phyloP scores from a whole-genome alignment of 2,888 invertebrate genomes.

The Sepioteuthis lessoniana region DNA sequence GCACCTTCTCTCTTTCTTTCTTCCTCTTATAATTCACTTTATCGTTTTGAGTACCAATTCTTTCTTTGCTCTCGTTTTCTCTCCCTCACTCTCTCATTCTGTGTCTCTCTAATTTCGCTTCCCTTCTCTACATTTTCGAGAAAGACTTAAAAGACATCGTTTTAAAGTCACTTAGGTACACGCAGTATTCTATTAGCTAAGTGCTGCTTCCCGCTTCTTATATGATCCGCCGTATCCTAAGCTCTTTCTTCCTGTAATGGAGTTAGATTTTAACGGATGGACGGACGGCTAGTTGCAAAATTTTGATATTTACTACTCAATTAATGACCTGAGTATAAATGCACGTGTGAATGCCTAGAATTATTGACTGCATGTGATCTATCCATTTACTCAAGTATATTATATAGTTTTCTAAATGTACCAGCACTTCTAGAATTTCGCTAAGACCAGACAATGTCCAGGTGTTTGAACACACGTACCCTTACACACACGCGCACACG shows the following conservation, averaged over 20 bases:
- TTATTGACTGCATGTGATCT: background rate
- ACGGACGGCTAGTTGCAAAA: background rate
- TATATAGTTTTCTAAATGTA: background rate
- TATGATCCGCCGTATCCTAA: background rate
- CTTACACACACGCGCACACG: too few relatives aligned
- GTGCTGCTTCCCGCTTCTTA: background rate
- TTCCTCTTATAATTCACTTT: background rate
- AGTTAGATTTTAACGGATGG: conserved; percentile 2
- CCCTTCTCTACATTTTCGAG: background rate
- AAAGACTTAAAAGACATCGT: background rate
- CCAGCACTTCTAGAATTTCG: background rate
- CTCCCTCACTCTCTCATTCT: background rate
- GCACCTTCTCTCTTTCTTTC: background rate
- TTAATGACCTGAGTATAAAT: background rate
- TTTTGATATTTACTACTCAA: background rate
- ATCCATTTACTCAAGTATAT: background rate
- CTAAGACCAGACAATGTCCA: background rate
- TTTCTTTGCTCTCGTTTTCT: background rate
- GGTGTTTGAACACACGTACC: background rate
- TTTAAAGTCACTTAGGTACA: background rate
- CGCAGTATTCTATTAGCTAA: background rate
- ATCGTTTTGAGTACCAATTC: background rate
- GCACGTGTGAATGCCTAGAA: background rate
- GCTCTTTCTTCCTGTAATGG: background rate
- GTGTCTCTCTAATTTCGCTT: background rate